Base-by-base conservation (phyloP, 2,113 vertebrate species). In the Gopherus evgoodei region DNA sequence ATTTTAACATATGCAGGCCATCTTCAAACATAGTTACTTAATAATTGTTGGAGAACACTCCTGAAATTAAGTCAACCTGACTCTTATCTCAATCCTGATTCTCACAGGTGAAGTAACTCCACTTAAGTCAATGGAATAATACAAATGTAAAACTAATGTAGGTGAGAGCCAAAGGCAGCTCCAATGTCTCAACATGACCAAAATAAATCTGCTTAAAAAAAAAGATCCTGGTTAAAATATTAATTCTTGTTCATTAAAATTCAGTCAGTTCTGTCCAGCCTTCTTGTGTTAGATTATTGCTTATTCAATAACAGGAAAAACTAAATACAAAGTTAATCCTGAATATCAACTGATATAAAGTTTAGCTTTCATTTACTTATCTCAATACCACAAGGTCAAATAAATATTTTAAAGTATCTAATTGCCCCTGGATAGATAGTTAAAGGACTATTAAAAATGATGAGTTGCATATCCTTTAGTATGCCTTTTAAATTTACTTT, bases 241-340 rank as follows among this genome's bases (percentile, higher is more conserved):
- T 57, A 59, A 54, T 19, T 49, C 62, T 38, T 80, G 14, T 49
- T 24, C 3, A 82, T 29, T 62, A 86, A 96, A 96, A 31, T 84
- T 53, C 47, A 80, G 2, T 90, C 0, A 0, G 5, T 50, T 62
- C 42, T 95, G 25, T 94, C 81, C 93, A 75, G 57, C 59, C 47
- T 24, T 31, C 2, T 88, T 93, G 78, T 90, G 75, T 91, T 88
- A 81, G 65, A 38, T 93, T 72, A 88, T 89, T 87, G 44, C n/a
- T 86, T 95, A 75, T 91, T 93, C 86, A 94, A 59, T 97, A 86
- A 54, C n/a, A 75, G 47, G 72, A 54, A 86, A 85, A 56, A 29
- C 21, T 75, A 81, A 53, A 86, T 69, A 78, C 27, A 93, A 86
- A 84, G 78, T 83, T 3, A 13, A 79, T 72, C 31, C 35, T 85